Conservation (phyloP, 30 jellyfish, hydroid and myxozoan genomes). For the Chrysaora quinquecirrha region DNA sequence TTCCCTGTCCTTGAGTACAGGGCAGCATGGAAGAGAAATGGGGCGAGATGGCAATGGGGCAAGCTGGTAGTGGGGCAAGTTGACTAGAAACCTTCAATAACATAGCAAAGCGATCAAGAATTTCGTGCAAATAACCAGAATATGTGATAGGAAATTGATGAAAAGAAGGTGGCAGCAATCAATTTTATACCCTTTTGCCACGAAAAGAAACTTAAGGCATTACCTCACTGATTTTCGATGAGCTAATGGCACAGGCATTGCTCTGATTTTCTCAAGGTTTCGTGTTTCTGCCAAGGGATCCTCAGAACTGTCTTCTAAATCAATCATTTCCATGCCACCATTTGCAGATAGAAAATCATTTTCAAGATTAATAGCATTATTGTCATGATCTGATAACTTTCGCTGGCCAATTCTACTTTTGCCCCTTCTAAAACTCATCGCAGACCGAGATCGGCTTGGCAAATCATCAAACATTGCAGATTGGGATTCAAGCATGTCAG, state of each 20-base stretch:
- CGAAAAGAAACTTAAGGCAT: too few species aligned
- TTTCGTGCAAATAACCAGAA: too few species aligned
- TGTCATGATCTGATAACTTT: slow-evolving; percentile 5
- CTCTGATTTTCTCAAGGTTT: slow-evolving; percentile 51
- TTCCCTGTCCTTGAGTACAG: too few species aligned
- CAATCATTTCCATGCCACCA: slow-evolving; percentile 59
- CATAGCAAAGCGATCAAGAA: too few species aligned
- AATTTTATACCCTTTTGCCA: too few species aligned
- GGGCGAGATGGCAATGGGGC: too few species aligned
- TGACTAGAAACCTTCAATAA: too few species aligned
- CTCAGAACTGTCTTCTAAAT: slow-evolving; percentile 53
- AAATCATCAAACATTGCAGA: slow-evolving; percentile 62
- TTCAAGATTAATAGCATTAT: slow-evolving; percentile 2
- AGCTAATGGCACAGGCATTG: slow-evolving; percentile 87
- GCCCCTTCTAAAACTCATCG: slow-evolving; percentile 46
- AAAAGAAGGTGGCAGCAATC: too few species aligned
- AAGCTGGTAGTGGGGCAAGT: too few species aligned
- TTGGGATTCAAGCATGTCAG: not conserved
- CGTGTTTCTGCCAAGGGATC: slow-evolving; percentile 66
- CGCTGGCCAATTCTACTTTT: slow-evolving; percentile 2
- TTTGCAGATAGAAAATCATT: slow-evolving; percentile 8
- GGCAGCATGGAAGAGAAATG: too few species aligned
- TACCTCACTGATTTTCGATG: slow-evolving; percentile 81
- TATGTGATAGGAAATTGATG: too few species aligned
- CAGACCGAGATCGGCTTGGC: slow-evolving; percentile 60